Percentiles rank a stretch among this genome's conserved stretches.
Conservation (phyloP, 2,113 vertebrate species). For the Orycteropus afer region DNA sequence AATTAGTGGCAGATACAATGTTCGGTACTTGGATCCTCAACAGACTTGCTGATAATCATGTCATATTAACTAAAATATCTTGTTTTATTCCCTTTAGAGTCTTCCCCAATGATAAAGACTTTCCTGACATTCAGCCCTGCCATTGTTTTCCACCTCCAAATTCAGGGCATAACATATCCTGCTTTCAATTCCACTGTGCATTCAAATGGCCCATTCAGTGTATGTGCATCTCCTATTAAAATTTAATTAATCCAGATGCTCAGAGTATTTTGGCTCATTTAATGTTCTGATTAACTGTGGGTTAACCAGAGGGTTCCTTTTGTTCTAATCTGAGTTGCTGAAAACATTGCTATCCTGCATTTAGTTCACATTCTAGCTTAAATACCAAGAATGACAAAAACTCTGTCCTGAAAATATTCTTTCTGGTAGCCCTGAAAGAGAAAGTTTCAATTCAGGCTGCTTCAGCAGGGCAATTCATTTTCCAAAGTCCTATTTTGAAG, state of each 20-base stretch:
- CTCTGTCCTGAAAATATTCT: neutral
- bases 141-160: constrained; percentile 21
- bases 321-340: neutral
- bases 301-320: constrained; percentile 29
- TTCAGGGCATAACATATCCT: constrained; percentile 4
- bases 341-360: neutral
- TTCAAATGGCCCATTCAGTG: constrained; percentile 36
- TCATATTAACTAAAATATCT: neutral
- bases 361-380: neutral
- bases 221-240: constrained; percentile 50
- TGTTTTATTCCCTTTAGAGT: neutral
- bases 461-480: neutral
- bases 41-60: neutral
- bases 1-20: neutral
- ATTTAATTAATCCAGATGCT: constrained; percentile 67
- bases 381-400: neutral
- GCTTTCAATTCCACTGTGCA: constrained; percentile 30
- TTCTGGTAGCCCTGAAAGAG: neutral
- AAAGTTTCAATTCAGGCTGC: neutral
- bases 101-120: constrained; percentile 1
- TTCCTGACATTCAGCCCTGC: constrained; percentile 15
- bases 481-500: neutral
- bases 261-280: constrained; percentile 45
- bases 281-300: constrained; percentile 26
- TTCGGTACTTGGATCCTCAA: neutral